Evolutionary conservation across 2,888 invertebrate genomes (phyloP).

Genomic region (Sinohyriopsis cumingii): DNA sequence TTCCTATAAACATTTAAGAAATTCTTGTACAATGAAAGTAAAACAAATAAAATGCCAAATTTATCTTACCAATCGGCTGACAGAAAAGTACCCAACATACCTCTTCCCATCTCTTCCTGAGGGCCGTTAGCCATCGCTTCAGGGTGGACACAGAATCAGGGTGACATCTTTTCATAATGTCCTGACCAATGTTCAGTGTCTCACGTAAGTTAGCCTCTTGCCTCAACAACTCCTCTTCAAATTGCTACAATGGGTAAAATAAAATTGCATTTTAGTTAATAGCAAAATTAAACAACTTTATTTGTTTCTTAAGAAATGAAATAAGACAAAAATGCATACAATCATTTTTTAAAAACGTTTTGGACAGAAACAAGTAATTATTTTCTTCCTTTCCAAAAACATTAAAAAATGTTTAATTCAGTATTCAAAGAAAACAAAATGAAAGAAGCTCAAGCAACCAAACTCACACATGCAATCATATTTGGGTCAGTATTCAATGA

Average conservation of each 20-base stretch:
- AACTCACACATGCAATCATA: no score
- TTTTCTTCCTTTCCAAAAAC: no score
- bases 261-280: background rate
- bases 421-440: no score
- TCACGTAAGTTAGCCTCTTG: constrained; percentile 86
- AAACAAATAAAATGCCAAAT: no score
- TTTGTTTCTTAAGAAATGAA: background rate
- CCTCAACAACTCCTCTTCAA: constrained; percentile 81
- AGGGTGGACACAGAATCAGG: constrained; percentile 98
- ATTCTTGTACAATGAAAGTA: no score
- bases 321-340: constrained; percentile 1
- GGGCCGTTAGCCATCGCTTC: constrained; percentile 98
- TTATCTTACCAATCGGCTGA: background rate
- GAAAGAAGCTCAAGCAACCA: no score
- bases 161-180: constrained; percentile 93
- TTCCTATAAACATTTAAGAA: no score
- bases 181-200: constrained; percentile 89
- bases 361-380: no score
- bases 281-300: background rate
- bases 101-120: constrained; percentile 89
- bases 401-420: no score
- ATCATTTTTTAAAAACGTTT: no score
- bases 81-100: constrained; percentile 30
- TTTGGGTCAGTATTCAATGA: no score
- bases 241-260: constrained; percentile 74